These are phyloP conservation scores for Drosophila colorata DNA, from an alignment of 2,888 invertebrate species.

Conservation along the genomic window DNA sequence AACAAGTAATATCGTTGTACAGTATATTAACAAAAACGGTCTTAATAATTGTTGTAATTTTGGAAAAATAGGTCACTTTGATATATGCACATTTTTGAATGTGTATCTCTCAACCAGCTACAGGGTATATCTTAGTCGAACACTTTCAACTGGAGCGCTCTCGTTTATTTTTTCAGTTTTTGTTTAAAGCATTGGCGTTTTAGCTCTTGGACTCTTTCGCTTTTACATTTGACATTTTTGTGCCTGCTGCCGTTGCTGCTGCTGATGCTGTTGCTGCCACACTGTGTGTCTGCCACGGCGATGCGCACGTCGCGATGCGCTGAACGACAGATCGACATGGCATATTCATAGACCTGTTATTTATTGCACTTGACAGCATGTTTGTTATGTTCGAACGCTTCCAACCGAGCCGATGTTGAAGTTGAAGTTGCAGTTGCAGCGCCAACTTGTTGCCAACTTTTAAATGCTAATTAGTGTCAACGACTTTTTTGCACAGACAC, in stretches of 20 bases:
- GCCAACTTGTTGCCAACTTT: slow-evolving; percentile 37
- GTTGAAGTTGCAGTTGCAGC: slow-evolving; percentile 25
- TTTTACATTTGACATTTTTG: slow-evolving; percentile 80
- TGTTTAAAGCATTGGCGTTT: slow-evolving; percentile 38
- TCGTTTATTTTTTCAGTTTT: slow-evolving; percentile 24
- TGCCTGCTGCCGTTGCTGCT: slow-evolving; percentile 22
- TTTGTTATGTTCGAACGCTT: slow-evolving; percentile 50
- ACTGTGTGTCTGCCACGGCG: slow-evolving; percentile 25
- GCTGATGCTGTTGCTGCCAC: slow-evolving; percentile 12
- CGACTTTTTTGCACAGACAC: slow-evolving; percentile 44
- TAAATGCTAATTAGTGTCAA: slow-evolving; percentile 79
- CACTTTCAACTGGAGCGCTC: no score
- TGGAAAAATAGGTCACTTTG: no score
- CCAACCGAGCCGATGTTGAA: slow-evolving; percentile 7
- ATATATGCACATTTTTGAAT: no score
- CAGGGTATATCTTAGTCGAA: not conserved
- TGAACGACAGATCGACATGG: slow-evolving; percentile 42
- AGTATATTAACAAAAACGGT: no score
- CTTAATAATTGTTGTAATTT: no score
- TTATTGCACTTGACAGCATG: slow-evolving; percentile 66
- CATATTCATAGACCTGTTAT: slow-evolving; percentile 67
- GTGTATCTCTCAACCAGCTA: not conserved
- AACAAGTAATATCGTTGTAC: no score
- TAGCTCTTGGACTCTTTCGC: slow-evolving; percentile 54
- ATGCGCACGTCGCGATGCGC: slow-evolving; percentile 37